Evolutionary conservation across 2,888 invertebrate genomes (phyloP), one percentile per base, ranked within the genome.

Genomic region (Eurois occulta): DNA sequence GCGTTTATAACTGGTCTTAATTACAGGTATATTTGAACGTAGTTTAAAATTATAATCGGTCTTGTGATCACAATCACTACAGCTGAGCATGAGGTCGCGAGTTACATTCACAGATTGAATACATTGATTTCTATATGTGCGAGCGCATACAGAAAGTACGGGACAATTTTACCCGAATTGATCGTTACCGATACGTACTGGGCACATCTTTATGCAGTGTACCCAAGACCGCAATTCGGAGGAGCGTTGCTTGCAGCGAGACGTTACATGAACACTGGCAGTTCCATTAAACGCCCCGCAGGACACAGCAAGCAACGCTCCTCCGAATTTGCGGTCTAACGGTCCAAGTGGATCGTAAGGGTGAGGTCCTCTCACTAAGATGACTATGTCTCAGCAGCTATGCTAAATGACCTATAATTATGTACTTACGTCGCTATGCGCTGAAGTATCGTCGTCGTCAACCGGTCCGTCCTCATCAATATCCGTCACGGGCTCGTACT

Each of bases 401-500:
- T 28, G 7, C 28, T 58, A 18, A 58, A 18, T 28, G 58, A 18
- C 16, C 7, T 18, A 28, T 58, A 18, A 21, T 21, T 10, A 62
- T 46, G 62, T 24, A 91, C 95, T 94, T 80, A 96, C 96, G 64
- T 97, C 97, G 86, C 97, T 97, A 71, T 96, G 96, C 78, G 95
- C 97, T 2, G 97, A 97, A 5, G 97, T 96, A 84, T 95, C 95
- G 24, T 91, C 93, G 35, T 91, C 94, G 48, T 91, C 89, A 52
- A 94, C 80, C 18, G 93, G 93, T 8, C 91, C 94, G 66, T 95
- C 95, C 77, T 94, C 94, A 66, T 97, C 97, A 10, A 95, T 92
- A 77, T 94, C 95, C 62, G 97, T 97, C 52, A 94, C 97, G 10
- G 97, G 97, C 90, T 97, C 97, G 91, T 95, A 97, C 91, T 92